Conservation (phyloP, 2,888 invertebrate species). For the Polyommatus iphigenia region DNA sequence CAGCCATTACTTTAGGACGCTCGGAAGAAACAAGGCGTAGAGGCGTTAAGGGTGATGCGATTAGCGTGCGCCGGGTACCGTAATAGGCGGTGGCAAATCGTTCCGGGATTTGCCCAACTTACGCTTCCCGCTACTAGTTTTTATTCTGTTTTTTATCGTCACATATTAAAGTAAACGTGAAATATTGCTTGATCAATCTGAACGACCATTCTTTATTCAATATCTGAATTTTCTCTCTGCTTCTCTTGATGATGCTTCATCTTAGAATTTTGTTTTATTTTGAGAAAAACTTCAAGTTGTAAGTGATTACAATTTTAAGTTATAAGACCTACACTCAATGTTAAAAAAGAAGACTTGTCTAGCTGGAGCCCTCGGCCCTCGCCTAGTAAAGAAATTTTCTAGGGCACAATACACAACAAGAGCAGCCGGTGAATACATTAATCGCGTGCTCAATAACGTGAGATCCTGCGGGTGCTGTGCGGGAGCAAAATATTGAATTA, state of each 20-base stretch:
- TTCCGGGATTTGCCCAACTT: slow-evolving; percentile 58
- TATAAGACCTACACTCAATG: background rate
- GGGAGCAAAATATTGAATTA: slow-evolving; percentile 17
- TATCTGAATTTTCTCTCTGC: background rate
- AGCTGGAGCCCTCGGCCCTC: background rate
- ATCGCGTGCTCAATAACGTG: background rate
- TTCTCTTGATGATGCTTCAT: background rate
- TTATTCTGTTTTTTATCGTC: background rate
- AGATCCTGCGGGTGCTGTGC: slow-evolving; percentile 5
- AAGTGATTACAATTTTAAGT: no score
- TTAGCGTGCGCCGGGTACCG: slow-evolving; percentile 66
- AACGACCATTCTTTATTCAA: background rate
- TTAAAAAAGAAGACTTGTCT: background rate
- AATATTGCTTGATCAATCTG: background rate
- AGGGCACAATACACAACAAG: background rate
- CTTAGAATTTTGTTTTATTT: background rate
- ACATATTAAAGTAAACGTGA: background rate
- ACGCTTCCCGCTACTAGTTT: slow-evolving; percentile 66
- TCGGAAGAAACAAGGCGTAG: slow-evolving; percentile 53
- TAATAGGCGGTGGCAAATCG: slow-evolving; percentile 50
- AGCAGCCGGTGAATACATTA: slow-evolving; percentile 12
- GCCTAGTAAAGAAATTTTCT: background rate
- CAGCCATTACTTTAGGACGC: slow-evolving; percentile 73
- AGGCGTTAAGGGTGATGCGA: slow-evolving; percentile 58
- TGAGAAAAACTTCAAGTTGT: no score